A percentile compares a stretch with the other conserved stretches of the same genome.
phyloP scores from a whole-genome alignment of 2,797 vertebrate species.

The Hephaestus fuliginosus region DNA sequence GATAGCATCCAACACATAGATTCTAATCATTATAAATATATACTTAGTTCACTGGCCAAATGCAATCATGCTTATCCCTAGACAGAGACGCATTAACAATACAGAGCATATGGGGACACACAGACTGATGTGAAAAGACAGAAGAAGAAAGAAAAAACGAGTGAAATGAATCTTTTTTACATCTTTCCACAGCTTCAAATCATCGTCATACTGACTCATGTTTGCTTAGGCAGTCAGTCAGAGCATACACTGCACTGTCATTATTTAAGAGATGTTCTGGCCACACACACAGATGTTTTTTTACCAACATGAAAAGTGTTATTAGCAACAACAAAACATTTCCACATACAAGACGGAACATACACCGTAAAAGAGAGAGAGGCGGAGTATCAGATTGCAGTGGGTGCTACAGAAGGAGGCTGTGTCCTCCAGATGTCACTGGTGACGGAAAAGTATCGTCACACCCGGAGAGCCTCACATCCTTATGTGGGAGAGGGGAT shows the following conservation, averaged over 20 bases:
- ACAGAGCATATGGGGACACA: background rate
- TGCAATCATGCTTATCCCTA: background rate
- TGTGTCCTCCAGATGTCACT: constrained; percentile 70
- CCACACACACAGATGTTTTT: constrained; percentile 22
- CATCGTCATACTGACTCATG: background rate
- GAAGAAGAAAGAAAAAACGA: background rate
- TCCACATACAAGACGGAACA: constrained; percentile 26
- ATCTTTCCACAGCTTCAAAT: background rate
- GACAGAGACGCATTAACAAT: background rate
- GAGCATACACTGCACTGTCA: background rate
- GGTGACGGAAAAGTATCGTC: constrained; percentile 68
- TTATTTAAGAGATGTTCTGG: background rate
- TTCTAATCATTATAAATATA: background rate
- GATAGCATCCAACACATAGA: background rate
- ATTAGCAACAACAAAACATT: constrained; percentile 67
- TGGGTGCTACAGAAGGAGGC: constrained; percentile 25
- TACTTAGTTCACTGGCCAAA: background rate
- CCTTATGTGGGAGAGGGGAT: constrained; percentile 40
- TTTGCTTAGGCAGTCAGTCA: background rate
- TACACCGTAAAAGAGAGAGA: background rate
- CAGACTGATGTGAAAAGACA: background rate
- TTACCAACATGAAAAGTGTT: constrained; percentile 59
- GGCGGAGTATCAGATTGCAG: constrained; percentile 38
- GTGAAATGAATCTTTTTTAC: background rate
- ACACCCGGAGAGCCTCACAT: constrained; percentile 20